phyloP scores from a whole-genome alignment of 2,797 vertebrate species.

The Clarias laeviceps region DNA sequence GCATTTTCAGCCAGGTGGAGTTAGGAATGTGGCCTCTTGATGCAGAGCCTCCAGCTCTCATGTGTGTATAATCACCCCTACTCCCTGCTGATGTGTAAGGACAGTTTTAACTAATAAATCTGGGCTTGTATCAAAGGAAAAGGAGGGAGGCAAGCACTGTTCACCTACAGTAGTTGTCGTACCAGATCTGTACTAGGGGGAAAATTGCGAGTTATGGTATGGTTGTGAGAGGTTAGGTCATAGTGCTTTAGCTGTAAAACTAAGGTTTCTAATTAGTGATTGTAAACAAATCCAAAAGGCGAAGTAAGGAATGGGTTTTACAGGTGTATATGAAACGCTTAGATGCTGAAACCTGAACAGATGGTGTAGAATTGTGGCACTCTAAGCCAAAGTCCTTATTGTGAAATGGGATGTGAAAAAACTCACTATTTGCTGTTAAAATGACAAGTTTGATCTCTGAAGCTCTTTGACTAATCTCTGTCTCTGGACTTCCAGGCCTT shows the following conservation, averaged over 20 bases:
- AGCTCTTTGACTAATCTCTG: conserved; percentile 22
- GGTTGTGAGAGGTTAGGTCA: not conserved
- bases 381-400: conserved; percentile 62
- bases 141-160: not conserved
- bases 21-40: too few relatives aligned
- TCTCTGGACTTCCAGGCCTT: not conserved
- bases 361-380: conserved; percentile 61
- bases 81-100: not conserved
- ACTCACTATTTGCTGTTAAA: conserved; percentile 55
- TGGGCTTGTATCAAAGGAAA: not conserved
- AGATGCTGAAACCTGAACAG: conserved; percentile 70
- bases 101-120: not conserved
- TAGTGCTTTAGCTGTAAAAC: not conserved
- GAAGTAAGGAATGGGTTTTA: conserved; percentile 68
- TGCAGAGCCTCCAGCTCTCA: too few relatives aligned
- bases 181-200: not conserved
- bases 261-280: conserved; percentile 10
- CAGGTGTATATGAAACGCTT: conserved; percentile 61
- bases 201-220: not conserved
- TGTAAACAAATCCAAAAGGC: conserved; percentile 37
- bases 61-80: too few relatives aligned
- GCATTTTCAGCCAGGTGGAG: too few relatives aligned
- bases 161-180: not conserved
- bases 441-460: conserved; percentile 30
- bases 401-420: conserved; percentile 61